Evolutionary conservation across 1,140 invertebrate genomes (phyloP).

Genomic region (Drosophila punjabiensis): DNA sequence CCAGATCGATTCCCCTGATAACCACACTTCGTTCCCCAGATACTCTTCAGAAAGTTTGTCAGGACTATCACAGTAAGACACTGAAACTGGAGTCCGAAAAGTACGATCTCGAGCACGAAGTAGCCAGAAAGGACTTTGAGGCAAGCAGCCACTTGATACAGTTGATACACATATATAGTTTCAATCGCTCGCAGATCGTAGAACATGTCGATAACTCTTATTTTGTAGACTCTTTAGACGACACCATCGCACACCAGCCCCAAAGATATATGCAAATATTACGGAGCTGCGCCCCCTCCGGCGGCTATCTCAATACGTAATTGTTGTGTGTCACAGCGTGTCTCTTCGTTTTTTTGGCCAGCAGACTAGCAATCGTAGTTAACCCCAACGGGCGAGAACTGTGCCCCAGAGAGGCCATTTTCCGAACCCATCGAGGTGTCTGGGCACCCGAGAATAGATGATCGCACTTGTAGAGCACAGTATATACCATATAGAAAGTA

Average conservation of each 20-base stretch:
- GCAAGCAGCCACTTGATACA: conserved; percentile 86
- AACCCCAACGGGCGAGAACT: conserved; percentile 52
- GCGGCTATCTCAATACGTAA: conserved; percentile 24
- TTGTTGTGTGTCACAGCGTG: conserved; percentile 28
- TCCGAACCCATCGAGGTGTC: conserved; percentile 57
- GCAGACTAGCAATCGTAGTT: conserved; percentile 40
- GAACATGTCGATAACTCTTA: conserved; percentile 45
- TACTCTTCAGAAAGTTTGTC: conserved; percentile 93
- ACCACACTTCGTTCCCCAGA: conserved; percentile 86
- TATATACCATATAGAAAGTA: conserved; percentile 56
- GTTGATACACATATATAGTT: conserved; percentile 15
- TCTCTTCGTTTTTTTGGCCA: conserved; percentile 28
- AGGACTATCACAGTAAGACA: conserved; percentile 95
- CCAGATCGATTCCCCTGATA: conserved; percentile 32
- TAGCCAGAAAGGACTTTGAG: conserved; percentile 96
- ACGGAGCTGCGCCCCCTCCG: conserved; percentile 33
- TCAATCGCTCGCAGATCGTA: conserved; percentile 35
- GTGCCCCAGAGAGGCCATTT: conserved; percentile 35
- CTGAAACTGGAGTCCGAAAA: conserved; percentile 95
- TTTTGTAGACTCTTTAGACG: conserved; percentile 29
- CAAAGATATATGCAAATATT: conserved; percentile 79
- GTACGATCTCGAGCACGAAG: conserved; percentile 98
- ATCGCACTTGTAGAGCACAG: conserved; percentile 30
- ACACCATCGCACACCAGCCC: conserved; percentile 32
- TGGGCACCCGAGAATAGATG: conserved; percentile 33